Evolutionary conservation across 2,888 invertebrate genomes (phyloP), one percentile per base, ranked within the genome.

Genomic region (Hesperia comma): DNA sequence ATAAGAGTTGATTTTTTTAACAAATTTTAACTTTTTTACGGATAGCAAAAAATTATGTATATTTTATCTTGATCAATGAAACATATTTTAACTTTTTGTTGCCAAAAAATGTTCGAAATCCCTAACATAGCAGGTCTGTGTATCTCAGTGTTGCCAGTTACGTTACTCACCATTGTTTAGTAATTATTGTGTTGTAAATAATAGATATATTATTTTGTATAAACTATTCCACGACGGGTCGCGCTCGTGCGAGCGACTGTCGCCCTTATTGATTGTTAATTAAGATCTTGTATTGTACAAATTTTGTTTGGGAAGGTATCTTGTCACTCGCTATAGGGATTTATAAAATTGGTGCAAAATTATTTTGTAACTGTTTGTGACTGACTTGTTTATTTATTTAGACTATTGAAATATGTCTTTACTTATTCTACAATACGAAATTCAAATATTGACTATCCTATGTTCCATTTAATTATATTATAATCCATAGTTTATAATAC

Each of bases 141-240:
- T 63, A 63, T 58, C 64, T 53, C 58, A 64, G n/a, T 58, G 64
- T 51, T 58, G 55, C 17, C 51, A 63, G 63, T 53, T 57, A 26
- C 21, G 53, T 51, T 43, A 67, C 64, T 61, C 69, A 66, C 69
- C 62, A 66, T 63, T 68, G 33, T 71, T 64, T 61, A 62, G 54
- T 67, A 62, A 63, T 69, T 60, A 70, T 74, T 72, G 67, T 70
- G 60, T 70, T 76, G 76, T 76, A 76, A 71, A 76, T 76, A 76
- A 68, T 68, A 66, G 69, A 69, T 68, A 69, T 68, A 66, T 57
- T 61, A 61, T 62, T 67, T 60, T 71, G 70, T 72, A 69, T 68
- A 69, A 69, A 69, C 54, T 55, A 69, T 68, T 61, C 41, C 57
- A 33, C 17, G 51, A 51, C 56, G 33, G 19, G 46, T 68, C 17